These are phyloP conservation scores for Ganaspis brasiliensis DNA, from an alignment of 2,888 invertebrate species.

Conservation along the genomic window DNA sequence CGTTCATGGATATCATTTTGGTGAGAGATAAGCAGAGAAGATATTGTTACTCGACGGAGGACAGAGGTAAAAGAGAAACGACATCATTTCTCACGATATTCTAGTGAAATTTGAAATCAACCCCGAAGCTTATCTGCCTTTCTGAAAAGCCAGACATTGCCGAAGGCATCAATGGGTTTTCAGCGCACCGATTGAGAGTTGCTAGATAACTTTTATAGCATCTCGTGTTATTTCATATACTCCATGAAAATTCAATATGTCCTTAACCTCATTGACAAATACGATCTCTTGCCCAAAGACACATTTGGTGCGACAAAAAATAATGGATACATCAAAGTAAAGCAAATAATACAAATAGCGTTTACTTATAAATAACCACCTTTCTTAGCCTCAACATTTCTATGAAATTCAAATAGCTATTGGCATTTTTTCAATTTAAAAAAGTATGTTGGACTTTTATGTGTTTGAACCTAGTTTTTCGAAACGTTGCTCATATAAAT, in stretches of 20 bases:
- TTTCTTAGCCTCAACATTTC: too few species aligned
- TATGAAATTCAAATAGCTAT: too few species aligned
- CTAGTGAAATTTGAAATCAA: conserved; percentile 28
- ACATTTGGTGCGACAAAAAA: not conserved
- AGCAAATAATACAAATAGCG: not conserved
- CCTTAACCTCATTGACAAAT: not conserved
- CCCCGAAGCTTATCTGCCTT: conserved; percentile 30
- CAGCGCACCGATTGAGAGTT: conserved; percentile 21
- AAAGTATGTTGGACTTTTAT: too few species aligned
- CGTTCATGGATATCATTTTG: conserved; percentile 25
- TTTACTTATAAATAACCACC: too few species aligned
- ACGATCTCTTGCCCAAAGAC: not conserved
- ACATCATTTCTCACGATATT: conserved; percentile 30
- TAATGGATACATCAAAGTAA: not conserved
- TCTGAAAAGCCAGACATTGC: conserved; percentile 23
- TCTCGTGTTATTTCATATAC: conserved; percentile 26
- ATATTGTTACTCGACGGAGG: conserved; percentile 17
- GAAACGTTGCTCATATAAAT: too few species aligned
- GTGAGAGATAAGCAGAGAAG: conserved; percentile 1
- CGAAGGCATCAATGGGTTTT: conserved; percentile 24
- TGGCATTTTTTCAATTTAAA: too few species aligned
- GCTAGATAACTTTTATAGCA: conserved; percentile 34
- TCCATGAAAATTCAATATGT: conserved; percentile 24
- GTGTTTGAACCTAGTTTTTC: too few species aligned
- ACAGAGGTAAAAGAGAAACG: not conserved